Base-by-base conservation (phyloP, 2,113 vertebrate genomes). In the Planiliza haematocheilus region DNA sequence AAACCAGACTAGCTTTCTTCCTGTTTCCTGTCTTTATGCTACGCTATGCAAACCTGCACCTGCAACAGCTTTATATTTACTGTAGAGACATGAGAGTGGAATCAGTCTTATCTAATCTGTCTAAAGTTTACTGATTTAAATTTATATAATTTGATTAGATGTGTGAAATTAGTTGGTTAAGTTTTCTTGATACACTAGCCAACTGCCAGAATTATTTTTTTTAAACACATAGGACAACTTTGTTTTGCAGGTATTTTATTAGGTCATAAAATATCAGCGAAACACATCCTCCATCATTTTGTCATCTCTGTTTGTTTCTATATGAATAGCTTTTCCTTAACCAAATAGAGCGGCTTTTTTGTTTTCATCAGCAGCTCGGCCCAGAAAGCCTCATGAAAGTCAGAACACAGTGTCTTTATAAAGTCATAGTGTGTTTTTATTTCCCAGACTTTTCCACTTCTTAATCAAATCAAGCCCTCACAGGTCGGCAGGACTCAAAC, bases 401-500 rank as follows among this genome's bases (percentile, higher is more conserved):
- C 64, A 64, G 79, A 73, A 86, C 67, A 64, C 49, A 51, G 45
- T 81, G 64, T 87, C 76, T 83, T 75, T 57, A 75, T 79, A 53
- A 70, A 84, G 74, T 46, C n/a, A 21, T 50, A 53, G 78, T 74
- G 61, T 68, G 68, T 63, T 82, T 73, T 84, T 66, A 56, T 70
- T 76, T 69, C 56, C 66, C 79, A 70, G 70, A 89, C 79, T 88
- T 89, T 84, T 86, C 85, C 74, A 82, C 74, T 86, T 82, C 83
- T 86, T 88, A 78, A 82, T 87, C 84, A 85, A 71, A 71, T 86
- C 79, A 81, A 87, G 74, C 61, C 80, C 83, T 86, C 82, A 70
- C 78, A 87, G 84, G 86, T 82, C 70, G 63, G 71, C 73, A 57
- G 80, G 66, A 61, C 72, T 83, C 51, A 74, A 82, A 79, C 9